Evolutionary conservation across 2,888 invertebrate species (phyloP).

Genomic region (Aromia moschata): DNA sequence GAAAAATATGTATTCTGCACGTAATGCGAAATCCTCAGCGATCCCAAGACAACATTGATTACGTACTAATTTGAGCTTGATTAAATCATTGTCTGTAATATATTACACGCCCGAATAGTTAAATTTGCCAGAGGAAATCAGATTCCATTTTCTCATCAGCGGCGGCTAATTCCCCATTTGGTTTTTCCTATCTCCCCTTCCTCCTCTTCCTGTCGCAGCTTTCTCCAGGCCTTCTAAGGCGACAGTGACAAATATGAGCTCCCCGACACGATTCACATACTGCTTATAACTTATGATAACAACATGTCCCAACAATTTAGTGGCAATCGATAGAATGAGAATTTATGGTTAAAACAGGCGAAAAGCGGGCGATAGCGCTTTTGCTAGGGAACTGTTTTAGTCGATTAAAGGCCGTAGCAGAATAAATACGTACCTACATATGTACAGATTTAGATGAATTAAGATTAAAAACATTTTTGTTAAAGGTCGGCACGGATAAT

Average conservation of each 20-base stretch:
- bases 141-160: constrained; percentile 4
- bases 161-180: background rate
- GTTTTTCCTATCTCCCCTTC: constrained; percentile 4
- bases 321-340: background rate
- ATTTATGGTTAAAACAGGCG: background rate
- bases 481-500: no score
- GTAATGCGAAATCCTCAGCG: no score
- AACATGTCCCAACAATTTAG: constrained; percentile 1
- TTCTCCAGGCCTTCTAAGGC: background rate
- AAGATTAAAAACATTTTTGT: no score
- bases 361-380: background rate
- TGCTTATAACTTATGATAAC: constrained; percentile 2
- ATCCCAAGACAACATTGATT: no score
- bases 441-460: no score
- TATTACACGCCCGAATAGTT: background rate
- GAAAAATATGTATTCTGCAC: no score
- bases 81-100: background rate
- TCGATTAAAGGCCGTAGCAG: no score
- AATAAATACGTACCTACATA: no score
- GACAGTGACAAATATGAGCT: constrained; percentile 1
- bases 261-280: background rate
- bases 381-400: no score
- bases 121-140: constrained; percentile 2
- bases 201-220: background rate
- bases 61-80: background rate